Evolutionary conservation across 2,797 vertebrate species (phyloP).

Genomic region (Ispidina lecontei): DNA sequence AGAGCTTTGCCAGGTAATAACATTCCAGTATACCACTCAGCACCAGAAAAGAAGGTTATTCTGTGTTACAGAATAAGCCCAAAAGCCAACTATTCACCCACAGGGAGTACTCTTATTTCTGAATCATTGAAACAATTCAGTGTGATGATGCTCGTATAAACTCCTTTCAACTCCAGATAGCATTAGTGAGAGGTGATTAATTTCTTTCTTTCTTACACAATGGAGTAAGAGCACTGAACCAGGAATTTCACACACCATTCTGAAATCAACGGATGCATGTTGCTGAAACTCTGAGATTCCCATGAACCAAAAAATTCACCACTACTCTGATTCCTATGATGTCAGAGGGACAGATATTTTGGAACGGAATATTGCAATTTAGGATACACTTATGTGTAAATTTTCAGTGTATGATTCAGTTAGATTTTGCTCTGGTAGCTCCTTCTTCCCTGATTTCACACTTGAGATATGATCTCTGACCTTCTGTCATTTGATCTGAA

Average conservation of each 20-base stretch:
- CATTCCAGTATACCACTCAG: not conserved
- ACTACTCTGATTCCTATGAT: not conserved
- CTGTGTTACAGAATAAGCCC: not conserved
- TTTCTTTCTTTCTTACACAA: constrained; percentile 23
- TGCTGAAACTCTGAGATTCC: not conserved
- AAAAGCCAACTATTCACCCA: constrained; percentile 17
- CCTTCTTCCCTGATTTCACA: not conserved
- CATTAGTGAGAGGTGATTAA: not conserved
- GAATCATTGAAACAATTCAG: not conserved
- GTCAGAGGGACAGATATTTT: not conserved
- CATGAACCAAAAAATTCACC: not conserved
- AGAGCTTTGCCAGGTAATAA: not conserved
- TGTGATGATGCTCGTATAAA: constrained; percentile 33
- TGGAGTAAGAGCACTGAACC: not conserved
- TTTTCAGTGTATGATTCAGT: not conserved
- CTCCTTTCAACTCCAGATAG: constrained; percentile 37
- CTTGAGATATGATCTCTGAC: not conserved
- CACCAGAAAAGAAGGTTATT: not conserved
- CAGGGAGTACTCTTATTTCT: constrained; percentile 12
- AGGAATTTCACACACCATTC: not conserved
- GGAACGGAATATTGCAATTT: not conserved
- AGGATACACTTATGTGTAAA: not conserved
- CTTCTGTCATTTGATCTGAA: not conserved
- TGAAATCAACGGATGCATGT: not conserved
- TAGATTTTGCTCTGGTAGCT: not conserved